Evolutionary conservation across 2,113 vertebrate genomes (phyloP).

Genomic region (Ibidorhyncha struthersii): DNA sequence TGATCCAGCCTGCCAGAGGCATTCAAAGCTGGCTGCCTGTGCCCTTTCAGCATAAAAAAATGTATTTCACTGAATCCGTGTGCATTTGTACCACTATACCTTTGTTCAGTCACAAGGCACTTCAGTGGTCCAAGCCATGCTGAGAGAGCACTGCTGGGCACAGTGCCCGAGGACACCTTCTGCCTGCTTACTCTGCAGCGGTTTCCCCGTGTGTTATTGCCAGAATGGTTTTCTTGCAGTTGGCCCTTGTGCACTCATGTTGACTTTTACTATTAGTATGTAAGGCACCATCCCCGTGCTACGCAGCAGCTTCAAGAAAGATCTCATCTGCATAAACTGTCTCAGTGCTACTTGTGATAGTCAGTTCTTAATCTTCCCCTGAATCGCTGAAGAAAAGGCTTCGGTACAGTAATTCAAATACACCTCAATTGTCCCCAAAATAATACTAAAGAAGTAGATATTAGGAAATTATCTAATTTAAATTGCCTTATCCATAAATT

Average conservation of each 20-base stretch:
- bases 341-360: background rate
- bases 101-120: background rate
- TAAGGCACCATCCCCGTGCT: background rate
- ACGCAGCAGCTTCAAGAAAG: background rate
- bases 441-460: background rate
- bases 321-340: background rate
- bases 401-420: background rate
- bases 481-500: background rate
- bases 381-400: background rate
- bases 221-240: background rate
- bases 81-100: background rate
- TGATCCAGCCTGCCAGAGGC: background rate
- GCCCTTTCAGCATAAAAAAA: background rate
- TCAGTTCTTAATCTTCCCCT: background rate
- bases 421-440: background rate
- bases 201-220: background rate
- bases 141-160: background rate
- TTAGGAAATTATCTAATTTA: background rate
- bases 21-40: background rate
- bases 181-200: background rate
- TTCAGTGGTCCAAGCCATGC: background rate
- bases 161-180: fast-evolving
- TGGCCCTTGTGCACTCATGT: background rate
- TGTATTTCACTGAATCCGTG: background rate
- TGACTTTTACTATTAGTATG: background rate